These are phyloP conservation scores for Pampus argenteus DNA, from an alignment of 2,797 vertebrate species.

Conservation along the genomic window DNA sequence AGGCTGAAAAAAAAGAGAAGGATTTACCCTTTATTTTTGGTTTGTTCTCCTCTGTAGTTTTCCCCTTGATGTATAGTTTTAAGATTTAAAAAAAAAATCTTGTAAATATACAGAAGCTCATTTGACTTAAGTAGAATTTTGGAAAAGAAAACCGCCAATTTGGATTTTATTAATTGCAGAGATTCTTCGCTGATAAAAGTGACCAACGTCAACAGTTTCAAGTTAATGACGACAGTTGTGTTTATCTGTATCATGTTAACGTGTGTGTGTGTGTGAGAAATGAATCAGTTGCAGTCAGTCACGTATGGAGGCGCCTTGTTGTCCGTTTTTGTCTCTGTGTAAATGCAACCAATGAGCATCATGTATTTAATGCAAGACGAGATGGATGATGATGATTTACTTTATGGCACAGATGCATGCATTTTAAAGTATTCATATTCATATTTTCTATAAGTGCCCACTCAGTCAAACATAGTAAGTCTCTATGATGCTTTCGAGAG, in stretches of 20 bases:
- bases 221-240: not conserved
- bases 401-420: not conserved
- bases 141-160: not conserved
- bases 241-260: not conserved
- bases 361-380: not conserved
- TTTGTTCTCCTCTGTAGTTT: not conserved
- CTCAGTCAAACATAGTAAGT: not conserved
- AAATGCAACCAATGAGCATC: constrained; percentile 29
- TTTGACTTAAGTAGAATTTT: constrained; percentile 2
- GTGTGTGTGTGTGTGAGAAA: not conserved
- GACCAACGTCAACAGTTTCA: not conserved
- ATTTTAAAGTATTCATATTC: too few relatives aligned
- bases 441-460: not conserved
- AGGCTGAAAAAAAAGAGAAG: too few relatives aligned
- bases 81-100: not conserved
- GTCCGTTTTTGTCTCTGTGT: constrained; percentile 36
- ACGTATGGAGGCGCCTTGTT: fast-evolving
- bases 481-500: constrained; percentile 2
- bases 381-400: not conserved
- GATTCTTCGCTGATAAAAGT: not conserved
- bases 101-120: constrained; percentile 3
- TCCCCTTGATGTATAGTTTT: not conserved
- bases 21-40: not conserved
- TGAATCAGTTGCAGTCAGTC: not conserved
- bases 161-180: constrained; percentile 8